Base-by-base conservation (phyloP, 2,888 invertebrate genomes). In the Sisyra nigra region DNA sequence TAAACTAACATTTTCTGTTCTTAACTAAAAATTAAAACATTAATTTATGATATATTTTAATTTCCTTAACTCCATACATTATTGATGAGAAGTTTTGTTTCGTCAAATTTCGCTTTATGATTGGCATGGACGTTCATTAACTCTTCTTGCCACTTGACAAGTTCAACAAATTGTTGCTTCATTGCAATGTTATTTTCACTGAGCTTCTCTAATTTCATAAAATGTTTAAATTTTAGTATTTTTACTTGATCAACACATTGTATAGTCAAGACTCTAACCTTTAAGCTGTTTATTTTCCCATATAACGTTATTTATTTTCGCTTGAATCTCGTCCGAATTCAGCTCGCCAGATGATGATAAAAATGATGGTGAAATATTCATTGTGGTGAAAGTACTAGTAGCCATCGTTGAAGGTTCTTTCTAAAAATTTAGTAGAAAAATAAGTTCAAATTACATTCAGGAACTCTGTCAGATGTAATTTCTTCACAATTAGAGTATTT, bases 51-150 rank as follows among this genome's bases (percentile, higher is more conserved):
- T 67, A 13, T 66, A 48, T 1, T 38, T 38, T n/a, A 10, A 14
- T 10, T 7, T 8, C 9, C 10, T 9, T 24, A 13, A 14, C 13
- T 29, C 24, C 14, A 48, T 67, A 71, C 71, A 60, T 59, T 66
- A 45, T 70, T 68, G 36, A 80, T 70, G 37, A 73, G 58, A 10
- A 66, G 66, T 50, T 70, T 74, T 0, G 76, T 78, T 56, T 80
- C 75, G 10, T 68, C 65, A 57, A 80, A 77, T 58, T 80, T 80
- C 49, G 70, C 67, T 51, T 74, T 76, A 45, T 80, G 76, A 48
- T 68, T 55, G 37, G 67, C 62, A 46, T 77, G 74, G 0, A 76
- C 72, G 49, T 67, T 68, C 54, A 72, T 60, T 52, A 80, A 74
- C 47, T 78, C 76, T 34, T 76, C 72, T 51, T 78, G 76, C 61